Base-by-base conservation (phyloP, 2,797 vertebrate species). In the Notolepis coatsorum region DNA sequence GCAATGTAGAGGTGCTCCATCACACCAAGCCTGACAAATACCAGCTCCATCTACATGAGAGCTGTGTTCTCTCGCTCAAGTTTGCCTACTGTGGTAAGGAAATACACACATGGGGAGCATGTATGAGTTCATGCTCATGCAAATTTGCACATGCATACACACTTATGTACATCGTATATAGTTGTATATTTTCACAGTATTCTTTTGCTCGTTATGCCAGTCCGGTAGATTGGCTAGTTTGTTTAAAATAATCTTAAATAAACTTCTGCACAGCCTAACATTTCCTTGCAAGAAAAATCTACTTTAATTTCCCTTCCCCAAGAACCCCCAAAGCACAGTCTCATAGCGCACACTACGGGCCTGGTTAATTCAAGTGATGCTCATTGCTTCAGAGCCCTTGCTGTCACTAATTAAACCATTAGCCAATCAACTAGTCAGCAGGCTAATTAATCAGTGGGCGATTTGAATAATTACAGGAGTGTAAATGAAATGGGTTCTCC, bases 21-120 rank as follows among this genome's bases (percentile, higher is more conserved):
- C 95, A 96, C 89, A 97, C 95, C 57, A 98, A 98, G 56, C 96
- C 97, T 0, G 97, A 98, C 91, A 98, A 98, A 67, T 98, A 98
- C 84, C 97, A 98, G 92, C 94, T 98, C 61, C 97, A 98, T 86
- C 94, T 98, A 63, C 97, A 98, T 0, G 96, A 98, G 89, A 98
- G 96, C 93, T 98, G 97, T 0, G 97, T 98, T 65, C 96, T 98
- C 2, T 98, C 97, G 2, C 95, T 98, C 72, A 98, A 98, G 80
- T 98, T 98, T 0, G 97, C 97, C 82, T 98, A 95, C 86, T 98
- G 96, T 2, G 96, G 97, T 98, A 66, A 94, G 94, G 68, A 35
- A 23, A n/a, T n/a, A 18, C 41, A 10, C 41, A 43, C 8, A 20
- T 5, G 5, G 15, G 30, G 1, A 13, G 7, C n/a, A 2, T n/a